phyloP scores from a whole-genome alignment of 2,888 invertebrate genomes.

The Eupithecia dodoneata region DNA sequence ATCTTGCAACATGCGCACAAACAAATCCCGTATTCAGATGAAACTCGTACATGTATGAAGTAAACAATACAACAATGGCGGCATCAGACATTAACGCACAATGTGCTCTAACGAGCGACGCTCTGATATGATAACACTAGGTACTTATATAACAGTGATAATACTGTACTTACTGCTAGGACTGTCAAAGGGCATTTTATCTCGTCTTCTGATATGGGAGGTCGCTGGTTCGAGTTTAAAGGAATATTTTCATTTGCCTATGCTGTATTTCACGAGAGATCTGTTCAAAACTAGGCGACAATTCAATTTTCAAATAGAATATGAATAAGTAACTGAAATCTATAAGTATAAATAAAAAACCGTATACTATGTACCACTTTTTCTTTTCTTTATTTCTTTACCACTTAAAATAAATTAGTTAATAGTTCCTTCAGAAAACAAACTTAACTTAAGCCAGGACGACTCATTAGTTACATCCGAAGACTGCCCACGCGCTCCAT shows the following conservation, averaged over 20 bases:
- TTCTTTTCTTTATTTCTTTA: too few species aligned
- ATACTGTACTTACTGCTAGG: slow-evolving; percentile 25
- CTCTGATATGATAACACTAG: slow-evolving; percentile 45
- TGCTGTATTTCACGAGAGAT: neutral
- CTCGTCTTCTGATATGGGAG: slow-evolving; percentile 49
- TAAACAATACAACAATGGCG: slow-evolving; percentile 36
- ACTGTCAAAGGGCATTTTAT: slow-evolving; percentile 58
- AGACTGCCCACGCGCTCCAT: too few species aligned
- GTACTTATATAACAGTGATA: slow-evolving; percentile 3
- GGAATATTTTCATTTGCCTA: neutral
- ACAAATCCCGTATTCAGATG: neutral
- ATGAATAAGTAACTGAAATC: too few species aligned
- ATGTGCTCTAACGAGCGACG: slow-evolving; percentile 47
- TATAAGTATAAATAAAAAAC: too few species aligned
- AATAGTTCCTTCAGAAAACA: too few species aligned
- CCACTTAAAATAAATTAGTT: too few species aligned
- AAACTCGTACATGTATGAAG: slow-evolving; percentile 27
- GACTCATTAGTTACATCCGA: too few species aligned
- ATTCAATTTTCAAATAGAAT: neutral
- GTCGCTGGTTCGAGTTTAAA: neutral
- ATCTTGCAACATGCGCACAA: neutral
- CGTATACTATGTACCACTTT: too few species aligned
- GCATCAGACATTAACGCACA: slow-evolving; percentile 40
- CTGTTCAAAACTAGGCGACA: neutral
- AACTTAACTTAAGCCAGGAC: too few species aligned